Conservation (phyloP, 2,113 vertebrate genomes). For the Perognathus longimembris region DNA sequence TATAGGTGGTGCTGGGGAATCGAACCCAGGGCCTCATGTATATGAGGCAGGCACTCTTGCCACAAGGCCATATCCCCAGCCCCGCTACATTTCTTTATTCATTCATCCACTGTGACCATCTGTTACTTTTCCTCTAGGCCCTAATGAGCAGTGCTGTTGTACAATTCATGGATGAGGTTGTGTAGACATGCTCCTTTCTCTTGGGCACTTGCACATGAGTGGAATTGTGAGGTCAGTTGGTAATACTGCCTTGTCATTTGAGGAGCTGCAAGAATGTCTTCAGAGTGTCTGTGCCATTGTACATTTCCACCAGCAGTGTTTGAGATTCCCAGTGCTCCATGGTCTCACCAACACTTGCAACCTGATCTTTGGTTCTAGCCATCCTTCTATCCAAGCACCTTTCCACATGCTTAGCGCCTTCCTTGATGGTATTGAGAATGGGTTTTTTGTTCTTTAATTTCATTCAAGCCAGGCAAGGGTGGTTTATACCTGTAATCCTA, state of each 20-base stretch:
- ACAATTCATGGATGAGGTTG: background rate
- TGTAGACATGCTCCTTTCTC: background rate
- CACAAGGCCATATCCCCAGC: no score
- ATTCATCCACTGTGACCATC: rapidly evolving
- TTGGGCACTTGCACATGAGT: background rate
- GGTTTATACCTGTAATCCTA: no score
- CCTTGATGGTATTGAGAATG: background rate
- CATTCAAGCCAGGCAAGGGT: no score
- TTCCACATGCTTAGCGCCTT: background rate
- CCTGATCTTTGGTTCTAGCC: background rate
- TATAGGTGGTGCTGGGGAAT: no score
- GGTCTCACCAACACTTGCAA: background rate
- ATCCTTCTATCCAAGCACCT: background rate
- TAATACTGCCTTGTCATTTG: background rate
- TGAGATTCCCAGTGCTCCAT: background rate
- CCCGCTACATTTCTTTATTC: no score
- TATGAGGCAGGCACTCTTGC: no score
- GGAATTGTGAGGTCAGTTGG: background rate
- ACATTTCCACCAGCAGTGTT: background rate
- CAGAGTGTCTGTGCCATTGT: background rate
- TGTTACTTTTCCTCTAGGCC: background rate
- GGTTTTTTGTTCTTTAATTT: no score
- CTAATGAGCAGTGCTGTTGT: background rate
- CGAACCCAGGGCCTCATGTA: no score
- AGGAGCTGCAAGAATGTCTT: background rate